A percentile compares a stretch with the other conserved stretches of the same genome.
These are phyloP conservation scores for Folsomia candida DNA, from an alignment of 2,888 invertebrate genomes.

Conservation along the genomic window DNA sequence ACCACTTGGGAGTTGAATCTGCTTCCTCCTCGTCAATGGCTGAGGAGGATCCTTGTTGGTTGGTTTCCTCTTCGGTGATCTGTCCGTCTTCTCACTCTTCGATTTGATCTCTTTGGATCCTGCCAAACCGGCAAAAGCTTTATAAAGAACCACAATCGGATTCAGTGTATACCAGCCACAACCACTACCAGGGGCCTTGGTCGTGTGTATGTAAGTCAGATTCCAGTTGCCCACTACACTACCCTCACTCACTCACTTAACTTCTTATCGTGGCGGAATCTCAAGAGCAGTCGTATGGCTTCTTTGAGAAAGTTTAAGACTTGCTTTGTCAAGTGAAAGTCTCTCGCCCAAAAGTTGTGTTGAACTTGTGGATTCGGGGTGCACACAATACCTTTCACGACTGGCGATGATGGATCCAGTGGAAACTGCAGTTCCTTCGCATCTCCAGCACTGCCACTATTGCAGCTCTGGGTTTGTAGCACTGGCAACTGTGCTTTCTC, in stretches of 20 bases:
- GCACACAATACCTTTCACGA: too few species aligned
- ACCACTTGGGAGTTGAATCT: slow-evolving; percentile 7
- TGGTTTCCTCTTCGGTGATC: background rate
- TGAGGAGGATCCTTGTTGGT: background rate
- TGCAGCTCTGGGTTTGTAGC: background rate
- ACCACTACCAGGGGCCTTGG: background rate
- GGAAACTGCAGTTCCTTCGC: too few species aligned
- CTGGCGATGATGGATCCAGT: background rate
- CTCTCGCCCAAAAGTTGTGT: background rate
- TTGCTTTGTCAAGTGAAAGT: background rate
- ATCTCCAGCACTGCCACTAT: background rate
- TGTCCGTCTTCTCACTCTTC: slow-evolving; percentile 11
- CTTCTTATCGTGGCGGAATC: background rate
- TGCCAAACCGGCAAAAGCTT: slow-evolving; percentile 12
- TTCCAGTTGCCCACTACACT: background rate
- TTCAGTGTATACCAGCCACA: background rate
- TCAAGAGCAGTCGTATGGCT: background rate
- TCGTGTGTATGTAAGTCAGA: background rate
- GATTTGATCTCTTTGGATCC: slow-evolving; percentile 9
- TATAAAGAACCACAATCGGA: slow-evolving; percentile 36
- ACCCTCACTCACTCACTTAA: background rate
- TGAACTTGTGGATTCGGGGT: slow-evolving; percentile 1
- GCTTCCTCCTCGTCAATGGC: background rate
- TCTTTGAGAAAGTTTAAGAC: background rate
- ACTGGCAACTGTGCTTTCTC: background rate